Evolutionary conservation across 2,888 invertebrate species (phyloP).

Genomic region (Chloromyia formosa): DNA sequence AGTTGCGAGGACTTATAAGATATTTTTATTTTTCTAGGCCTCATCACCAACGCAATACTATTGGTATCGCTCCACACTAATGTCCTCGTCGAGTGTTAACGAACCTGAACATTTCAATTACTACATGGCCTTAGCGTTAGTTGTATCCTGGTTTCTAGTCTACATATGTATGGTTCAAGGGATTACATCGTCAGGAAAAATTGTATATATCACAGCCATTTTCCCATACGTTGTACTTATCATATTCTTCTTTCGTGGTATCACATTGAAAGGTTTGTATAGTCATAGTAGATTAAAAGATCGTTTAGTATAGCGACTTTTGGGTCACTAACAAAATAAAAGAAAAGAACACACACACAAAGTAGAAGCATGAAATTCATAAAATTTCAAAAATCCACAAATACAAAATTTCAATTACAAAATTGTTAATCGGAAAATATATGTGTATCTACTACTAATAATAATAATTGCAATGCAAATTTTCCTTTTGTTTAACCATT

Average conservation of each 20-base stretch:
- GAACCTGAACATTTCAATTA: slow-evolving; percentile 88
- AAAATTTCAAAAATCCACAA: too few species aligned
- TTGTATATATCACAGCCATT: slow-evolving; percentile 95
- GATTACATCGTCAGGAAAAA: slow-evolving; percentile 95
- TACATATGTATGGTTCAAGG: slow-evolving; percentile 98
- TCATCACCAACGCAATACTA: slow-evolving; percentile 94
- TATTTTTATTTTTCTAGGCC: slow-evolving; percentile 67
- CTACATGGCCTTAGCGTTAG: slow-evolving; percentile 86
- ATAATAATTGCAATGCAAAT: too few species aligned
- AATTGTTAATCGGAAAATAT: too few species aligned
- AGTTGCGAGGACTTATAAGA: too few species aligned
- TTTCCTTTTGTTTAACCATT: too few species aligned
- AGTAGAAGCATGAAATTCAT: neutral
- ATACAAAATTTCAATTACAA: too few species aligned
- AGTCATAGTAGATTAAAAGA: too few species aligned
- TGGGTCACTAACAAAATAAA: too few species aligned
- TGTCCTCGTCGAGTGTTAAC: slow-evolving; percentile 89
- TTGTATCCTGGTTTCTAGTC: slow-evolving; percentile 92
- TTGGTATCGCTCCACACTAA: slow-evolving; percentile 92
- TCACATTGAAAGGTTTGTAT: slow-evolving; percentile 78
- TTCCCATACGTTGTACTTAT: slow-evolving; percentile 96
- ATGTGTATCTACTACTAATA: too few species aligned
- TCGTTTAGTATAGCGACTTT: too few species aligned
- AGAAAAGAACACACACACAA: too few species aligned
- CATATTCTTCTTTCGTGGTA: slow-evolving; percentile 94